These are phyloP conservation scores for Typhlomys cinereus DNA, from an alignment of 2,113 vertebrate species.

Conservation along the genomic window DNA sequence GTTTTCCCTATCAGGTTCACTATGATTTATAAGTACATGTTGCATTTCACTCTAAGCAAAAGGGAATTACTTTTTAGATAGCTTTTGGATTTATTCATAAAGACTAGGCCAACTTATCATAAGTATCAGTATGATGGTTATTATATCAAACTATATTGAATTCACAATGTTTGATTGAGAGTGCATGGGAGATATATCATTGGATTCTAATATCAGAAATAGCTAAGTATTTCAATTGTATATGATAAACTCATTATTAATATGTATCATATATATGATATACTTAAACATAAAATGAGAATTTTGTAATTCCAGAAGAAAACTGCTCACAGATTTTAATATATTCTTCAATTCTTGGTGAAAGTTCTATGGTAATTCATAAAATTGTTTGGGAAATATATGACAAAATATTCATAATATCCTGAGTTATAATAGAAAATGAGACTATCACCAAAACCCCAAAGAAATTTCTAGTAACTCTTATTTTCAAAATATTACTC, in stretches of 20 bases:
- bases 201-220: neutral
- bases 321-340: neutral
- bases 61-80: neutral
- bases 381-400: neutral
- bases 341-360: neutral
- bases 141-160: neutral
- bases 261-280: neutral
- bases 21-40: neutral
- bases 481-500: neutral
- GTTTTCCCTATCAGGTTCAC: neutral
- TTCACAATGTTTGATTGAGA: neutral
- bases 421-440: neutral
- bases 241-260: neutral
- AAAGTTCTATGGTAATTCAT: neutral
- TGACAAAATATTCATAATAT: neutral
- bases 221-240: neutral
- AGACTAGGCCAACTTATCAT: neutral
- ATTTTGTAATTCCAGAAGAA: neutral
- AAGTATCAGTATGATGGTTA: neutral
- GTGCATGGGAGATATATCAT: no score
- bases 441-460: neutral
- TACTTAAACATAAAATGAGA: neutral
- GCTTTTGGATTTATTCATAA: neutral
- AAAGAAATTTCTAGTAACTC: neutral
- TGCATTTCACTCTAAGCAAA: conserved; percentile 3